These are phyloP conservation scores for Pocota personata DNA, from an alignment of 2,888 invertebrate species.

Conservation along the genomic window DNA sequence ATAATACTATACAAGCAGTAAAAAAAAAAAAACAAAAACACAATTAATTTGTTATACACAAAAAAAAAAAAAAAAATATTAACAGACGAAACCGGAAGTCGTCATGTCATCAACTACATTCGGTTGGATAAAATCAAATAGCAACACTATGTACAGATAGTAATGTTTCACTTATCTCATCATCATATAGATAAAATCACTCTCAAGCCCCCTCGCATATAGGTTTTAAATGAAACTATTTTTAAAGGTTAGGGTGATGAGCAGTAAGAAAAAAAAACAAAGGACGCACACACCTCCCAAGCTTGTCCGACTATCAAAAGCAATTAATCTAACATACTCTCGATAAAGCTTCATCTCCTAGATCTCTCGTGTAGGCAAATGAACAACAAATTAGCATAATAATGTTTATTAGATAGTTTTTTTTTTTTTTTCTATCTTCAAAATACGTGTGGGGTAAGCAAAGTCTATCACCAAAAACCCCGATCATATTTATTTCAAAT, in stretches of 20 bases:
- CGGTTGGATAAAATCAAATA: neutral
- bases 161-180: neutral
- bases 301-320: neutral
- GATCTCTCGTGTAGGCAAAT: neutral
- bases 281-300: neutral
- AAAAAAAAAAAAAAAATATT: constrained; percentile 3
- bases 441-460: neutral
- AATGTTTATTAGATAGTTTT: constrained; percentile 9
- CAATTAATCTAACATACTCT: neutral
- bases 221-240: neutral
- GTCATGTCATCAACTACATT: neutral
- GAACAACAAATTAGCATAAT: constrained; percentile 28
- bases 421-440: neutral
- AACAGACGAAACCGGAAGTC: constrained; percentile 37
- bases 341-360: neutral
- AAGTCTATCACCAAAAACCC: neutral
- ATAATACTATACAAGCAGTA: neutral
- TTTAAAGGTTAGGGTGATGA: neutral
- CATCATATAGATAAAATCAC: neutral
- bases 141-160: neutral
- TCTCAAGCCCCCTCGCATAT: neutral
- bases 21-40: neutral
- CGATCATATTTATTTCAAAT: constrained; percentile 8
- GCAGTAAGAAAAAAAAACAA: neutral
- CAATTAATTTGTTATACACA: neutral